Evolutionary conservation across 2,888 invertebrate genomes (phyloP).

Genomic region (Hydraecia micacea): DNA sequence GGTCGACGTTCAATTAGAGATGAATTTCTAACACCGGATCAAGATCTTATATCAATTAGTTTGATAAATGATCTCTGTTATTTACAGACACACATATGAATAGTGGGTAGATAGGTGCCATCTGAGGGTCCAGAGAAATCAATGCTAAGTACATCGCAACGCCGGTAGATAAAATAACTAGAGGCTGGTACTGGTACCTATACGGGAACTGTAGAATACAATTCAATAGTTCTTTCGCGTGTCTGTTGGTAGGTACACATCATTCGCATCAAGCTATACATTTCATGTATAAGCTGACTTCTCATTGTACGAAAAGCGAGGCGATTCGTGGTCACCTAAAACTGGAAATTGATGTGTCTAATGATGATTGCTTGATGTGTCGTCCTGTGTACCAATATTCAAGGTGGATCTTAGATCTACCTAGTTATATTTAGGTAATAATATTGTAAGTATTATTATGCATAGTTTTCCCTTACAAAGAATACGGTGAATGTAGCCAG

Average conservation of each 20-base stretch:
- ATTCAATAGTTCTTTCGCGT: background rate
- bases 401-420: background rate
- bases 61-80: conserved; percentile 40
- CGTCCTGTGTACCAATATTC: background rate
- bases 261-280: background rate
- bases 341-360: background rate
- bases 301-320: background rate
- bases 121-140: background rate
- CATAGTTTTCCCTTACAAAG: conserved; percentile 76
- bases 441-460: background rate
- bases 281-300: background rate
- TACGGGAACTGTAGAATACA: background rate
- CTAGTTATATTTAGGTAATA: background rate
- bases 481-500: conserved; percentile 81
- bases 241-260: background rate
- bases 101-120: background rate
- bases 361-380: background rate
- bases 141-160: background rate
- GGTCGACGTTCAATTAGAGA: conserved; percentile 62
- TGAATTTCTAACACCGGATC: conserved; percentile 53
- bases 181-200: background rate
- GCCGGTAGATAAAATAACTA: background rate
- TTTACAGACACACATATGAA: conserved; percentile 10
- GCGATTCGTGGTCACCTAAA: background rate
- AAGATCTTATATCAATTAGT: conserved; percentile 54